A percentile compares a stretch with the other conserved stretches of the same genome.
phyloP scores from a whole-genome alignment of 1,140 invertebrate species.

The Triops longicaudatus region DNA sequence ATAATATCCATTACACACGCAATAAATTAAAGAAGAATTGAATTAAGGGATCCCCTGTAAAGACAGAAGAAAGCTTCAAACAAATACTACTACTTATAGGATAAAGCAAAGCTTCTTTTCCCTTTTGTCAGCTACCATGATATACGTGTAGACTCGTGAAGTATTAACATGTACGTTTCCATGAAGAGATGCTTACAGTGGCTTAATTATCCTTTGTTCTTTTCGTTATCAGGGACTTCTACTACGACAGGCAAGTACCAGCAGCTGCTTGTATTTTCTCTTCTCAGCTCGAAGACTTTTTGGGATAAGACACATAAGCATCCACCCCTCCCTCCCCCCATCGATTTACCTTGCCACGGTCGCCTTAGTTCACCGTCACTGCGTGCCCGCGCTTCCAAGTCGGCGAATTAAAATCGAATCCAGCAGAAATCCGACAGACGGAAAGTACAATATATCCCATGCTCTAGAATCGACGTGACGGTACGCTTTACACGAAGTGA shows the following conservation, averaged over 20 bases:
- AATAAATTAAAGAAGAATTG: no score
- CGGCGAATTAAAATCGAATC: neutral
- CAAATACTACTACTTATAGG: no score
- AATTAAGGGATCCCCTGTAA: no score
- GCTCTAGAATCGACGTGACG: neutral
- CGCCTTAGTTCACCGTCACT: neutral
- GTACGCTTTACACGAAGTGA: neutral
- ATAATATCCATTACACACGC: no score
- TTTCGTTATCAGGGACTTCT: constrained; percentile 49
- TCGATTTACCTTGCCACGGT: neutral
- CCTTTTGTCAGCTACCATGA: neutral
- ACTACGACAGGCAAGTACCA: constrained; percentile 48
- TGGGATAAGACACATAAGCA: neutral
- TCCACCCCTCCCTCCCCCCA: neutral
- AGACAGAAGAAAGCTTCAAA: no score
- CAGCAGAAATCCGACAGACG: neutral
- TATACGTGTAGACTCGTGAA: constrained; percentile 30
- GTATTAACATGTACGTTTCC: constrained; percentile 17
- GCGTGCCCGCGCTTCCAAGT: neutral
- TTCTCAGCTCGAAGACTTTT: constrained; percentile 1
- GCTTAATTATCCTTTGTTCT: constrained; percentile 31
- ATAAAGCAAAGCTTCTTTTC: no score
- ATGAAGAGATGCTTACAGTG: neutral
- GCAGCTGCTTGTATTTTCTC: constrained; percentile 9
- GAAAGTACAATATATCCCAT: neutral